Evolutionary conservation across 2,113 vertebrate species (phyloP).

Genomic region (Gobiocypris rarus): DNA sequence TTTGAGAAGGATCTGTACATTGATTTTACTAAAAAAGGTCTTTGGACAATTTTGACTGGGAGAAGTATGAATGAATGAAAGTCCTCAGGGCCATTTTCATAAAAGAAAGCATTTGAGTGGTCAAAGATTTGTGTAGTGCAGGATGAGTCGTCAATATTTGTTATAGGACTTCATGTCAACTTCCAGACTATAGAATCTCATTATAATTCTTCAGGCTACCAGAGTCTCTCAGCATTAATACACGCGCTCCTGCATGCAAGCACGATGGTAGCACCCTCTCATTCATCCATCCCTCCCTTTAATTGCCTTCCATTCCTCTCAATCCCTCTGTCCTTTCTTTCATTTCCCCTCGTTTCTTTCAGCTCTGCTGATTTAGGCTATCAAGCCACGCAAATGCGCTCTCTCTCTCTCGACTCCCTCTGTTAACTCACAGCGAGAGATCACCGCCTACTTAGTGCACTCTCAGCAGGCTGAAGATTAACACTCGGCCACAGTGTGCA

Average conservation of each 20-base stretch:
- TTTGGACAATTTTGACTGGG: no score
- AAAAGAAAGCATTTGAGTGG: not conserved
- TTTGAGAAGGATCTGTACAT: no score
- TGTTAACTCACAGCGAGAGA: conserved; percentile 58
- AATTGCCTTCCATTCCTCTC: conserved; percentile 27
- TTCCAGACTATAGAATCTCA: conserved; percentile 1
- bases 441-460: conserved; percentile 71
- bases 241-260: conserved; percentile 16
- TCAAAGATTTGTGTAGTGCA: not conserved
- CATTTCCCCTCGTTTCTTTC: conserved; percentile 18
- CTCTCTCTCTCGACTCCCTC: conserved; percentile 47
- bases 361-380: conserved; percentile 31
- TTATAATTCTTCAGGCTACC: conserved; percentile 14
- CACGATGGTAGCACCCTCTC: not conserved
- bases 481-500: conserved; percentile 67
- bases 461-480: conserved; percentile 77
- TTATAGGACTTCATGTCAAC: conserved; percentile 1
- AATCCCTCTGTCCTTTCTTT: conserved; percentile 19
- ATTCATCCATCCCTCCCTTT: conserved; percentile 14
- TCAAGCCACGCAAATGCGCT: conserved; percentile 2
- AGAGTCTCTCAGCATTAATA: conserved; percentile 28
- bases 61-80: no score
- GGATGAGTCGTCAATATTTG: not conserved
- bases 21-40: no score
- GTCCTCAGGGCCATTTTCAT: not conserved